phyloP scores from a whole-genome alignment of 2,888 invertebrate genomes.

The Cryptus armator region DNA sequence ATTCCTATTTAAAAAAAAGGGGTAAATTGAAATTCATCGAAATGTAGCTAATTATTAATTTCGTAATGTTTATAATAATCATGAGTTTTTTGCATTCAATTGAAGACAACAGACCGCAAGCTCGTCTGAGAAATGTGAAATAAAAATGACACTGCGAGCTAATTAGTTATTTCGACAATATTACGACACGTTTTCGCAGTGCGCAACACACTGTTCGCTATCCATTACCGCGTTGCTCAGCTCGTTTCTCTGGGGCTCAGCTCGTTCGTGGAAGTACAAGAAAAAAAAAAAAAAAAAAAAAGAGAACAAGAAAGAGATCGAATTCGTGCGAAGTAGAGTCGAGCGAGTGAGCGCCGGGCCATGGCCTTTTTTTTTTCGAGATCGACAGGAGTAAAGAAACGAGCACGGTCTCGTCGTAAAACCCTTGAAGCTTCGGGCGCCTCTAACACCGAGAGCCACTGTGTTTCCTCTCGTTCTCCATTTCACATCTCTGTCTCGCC shows the following conservation, averaged over 20 bases:
- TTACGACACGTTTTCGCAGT: slow-evolving; percentile 59
- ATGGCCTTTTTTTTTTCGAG: slow-evolving; percentile 61
- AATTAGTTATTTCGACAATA: slow-evolving; percentile 56
- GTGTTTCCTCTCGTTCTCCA: slow-evolving; percentile 53
- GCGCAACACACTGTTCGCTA: slow-evolving; percentile 53
- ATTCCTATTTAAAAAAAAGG: not conserved
- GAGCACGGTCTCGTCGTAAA: slow-evolving; percentile 68
- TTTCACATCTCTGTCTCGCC: slow-evolving; percentile 42
- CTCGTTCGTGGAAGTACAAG: slow-evolving; percentile 60
- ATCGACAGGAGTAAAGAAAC: slow-evolving; percentile 65
- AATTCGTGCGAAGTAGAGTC: slow-evolving; percentile 66
- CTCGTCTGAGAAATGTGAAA: slow-evolving; percentile 20
- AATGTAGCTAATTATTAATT: no score
- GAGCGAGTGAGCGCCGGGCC: slow-evolving; percentile 56
- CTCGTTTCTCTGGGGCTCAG: slow-evolving; percentile 55
- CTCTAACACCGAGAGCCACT: slow-evolving; percentile 29
- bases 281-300: slow-evolving; percentile 3
- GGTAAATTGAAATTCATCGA: no score
- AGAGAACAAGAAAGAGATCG: slow-evolving; percentile 60
- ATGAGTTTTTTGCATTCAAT: not conserved
- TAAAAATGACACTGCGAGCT: slow-evolving; percentile 36
- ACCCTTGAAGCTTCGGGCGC: slow-evolving; percentile 59
- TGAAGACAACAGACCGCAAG: not conserved
- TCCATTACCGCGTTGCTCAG: slow-evolving; percentile 56
- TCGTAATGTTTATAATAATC: no score